A percentile compares a stretch with the other conserved stretches of the same genome.
phyloP scores from a whole-genome alignment of 2,888 invertebrate genomes.

The Didymodactylos carnosus region DNA sequence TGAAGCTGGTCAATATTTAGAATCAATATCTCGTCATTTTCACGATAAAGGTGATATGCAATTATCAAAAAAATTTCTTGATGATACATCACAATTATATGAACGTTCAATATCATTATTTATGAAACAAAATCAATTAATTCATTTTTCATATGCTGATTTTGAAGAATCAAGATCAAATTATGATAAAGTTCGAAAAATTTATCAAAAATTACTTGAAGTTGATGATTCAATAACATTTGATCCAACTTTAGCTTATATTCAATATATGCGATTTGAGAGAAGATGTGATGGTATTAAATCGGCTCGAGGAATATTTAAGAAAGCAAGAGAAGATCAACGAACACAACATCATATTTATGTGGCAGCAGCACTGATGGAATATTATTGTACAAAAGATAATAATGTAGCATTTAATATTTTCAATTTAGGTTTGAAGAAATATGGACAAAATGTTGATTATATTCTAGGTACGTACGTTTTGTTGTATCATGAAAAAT shows the following conservation, averaged over 20 bases:
- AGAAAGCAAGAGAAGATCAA: slow-evolving; percentile 72
- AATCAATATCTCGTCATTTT: slow-evolving; percentile 73
- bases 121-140: slow-evolving; percentile 66
- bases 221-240: neutral
- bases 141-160: slow-evolving; percentile 95
- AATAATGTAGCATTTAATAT: slow-evolving; percentile 85
- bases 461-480: too few relatives aligned
- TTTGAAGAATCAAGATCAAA: slow-evolving; percentile 56
- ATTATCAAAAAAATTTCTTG: slow-evolving; percentile 67
- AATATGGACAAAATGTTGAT: slow-evolving; percentile 78
- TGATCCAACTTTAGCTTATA: slow-evolving; percentile 46
- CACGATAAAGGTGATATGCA: slow-evolving; percentile 57
- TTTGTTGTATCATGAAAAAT: too few relatives aligned
- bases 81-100: slow-evolving; percentile 80
- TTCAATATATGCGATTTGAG: slow-evolving; percentile 97
- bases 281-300: slow-evolving; percentile 91
- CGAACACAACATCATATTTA: slow-evolving; percentile 70
- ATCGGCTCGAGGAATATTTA: slow-evolving; percentile 78
- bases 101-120: slow-evolving; percentile 76
- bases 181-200: slow-evolving; percentile 1
- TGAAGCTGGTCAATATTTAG: slow-evolving; percentile 86
- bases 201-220: slow-evolving; percentile 8
- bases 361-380: slow-evolving; percentile 90
- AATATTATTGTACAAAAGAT: slow-evolving; percentile 90
- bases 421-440: slow-evolving; percentile 88